Evolutionary conservation across 2,797 vertebrate genomes (phyloP).

Genomic region (Galagoides demidoff): DNA sequence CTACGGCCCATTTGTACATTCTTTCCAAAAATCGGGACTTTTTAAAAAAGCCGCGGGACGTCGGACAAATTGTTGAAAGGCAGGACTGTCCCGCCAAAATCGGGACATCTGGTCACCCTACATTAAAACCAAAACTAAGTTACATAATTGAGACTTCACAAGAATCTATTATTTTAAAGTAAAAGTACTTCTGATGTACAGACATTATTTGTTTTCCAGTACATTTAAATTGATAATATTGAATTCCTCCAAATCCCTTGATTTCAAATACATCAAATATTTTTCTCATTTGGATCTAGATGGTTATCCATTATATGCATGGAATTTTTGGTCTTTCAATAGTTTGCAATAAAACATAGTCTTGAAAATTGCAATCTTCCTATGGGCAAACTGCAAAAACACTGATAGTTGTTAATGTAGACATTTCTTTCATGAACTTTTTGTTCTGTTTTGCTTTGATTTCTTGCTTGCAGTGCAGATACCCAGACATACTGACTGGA

Average conservation of each 20-base stretch:
- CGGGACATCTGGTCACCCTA: no score
- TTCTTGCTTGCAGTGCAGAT: conserved; percentile 18
- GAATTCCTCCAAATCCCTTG: background rate
- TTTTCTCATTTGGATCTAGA: background rate
- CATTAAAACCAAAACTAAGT: background rate
- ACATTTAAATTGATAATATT: background rate
- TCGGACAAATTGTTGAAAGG: no score
- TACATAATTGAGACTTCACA: background rate
- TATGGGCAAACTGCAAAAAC: background rate
- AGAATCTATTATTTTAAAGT: background rate
- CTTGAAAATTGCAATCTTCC: background rate
- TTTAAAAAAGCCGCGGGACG: no score
- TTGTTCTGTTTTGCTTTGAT: conserved; percentile 10
- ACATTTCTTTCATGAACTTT: background rate
- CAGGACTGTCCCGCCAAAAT: no score
- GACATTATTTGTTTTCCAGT: background rate
- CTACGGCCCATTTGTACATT: no score
- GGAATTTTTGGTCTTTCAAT: background rate
- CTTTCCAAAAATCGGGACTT: no score
- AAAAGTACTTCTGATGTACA: background rate
- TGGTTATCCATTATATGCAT: background rate
- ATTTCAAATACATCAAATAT: background rate
- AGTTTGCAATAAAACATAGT: background rate
- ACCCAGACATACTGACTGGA: conserved; percentile 30
- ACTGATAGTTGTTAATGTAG: background rate